phyloP scores from a whole-genome alignment of 2,113 vertebrate genomes.

The Chaetura pelagica region DNA sequence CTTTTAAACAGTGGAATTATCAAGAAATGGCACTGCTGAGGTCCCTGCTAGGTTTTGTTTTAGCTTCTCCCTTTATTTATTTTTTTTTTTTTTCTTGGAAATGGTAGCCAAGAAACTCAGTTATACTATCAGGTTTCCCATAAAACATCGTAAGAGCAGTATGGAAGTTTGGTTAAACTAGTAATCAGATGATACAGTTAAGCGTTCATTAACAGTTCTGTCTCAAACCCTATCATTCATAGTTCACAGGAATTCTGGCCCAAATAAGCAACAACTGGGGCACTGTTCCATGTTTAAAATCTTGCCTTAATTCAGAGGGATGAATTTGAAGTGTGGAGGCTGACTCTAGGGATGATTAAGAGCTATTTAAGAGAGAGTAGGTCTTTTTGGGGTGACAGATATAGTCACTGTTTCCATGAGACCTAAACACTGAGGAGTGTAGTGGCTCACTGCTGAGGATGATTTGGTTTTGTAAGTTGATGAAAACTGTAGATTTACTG shows the following conservation, averaged over 20 bases:
- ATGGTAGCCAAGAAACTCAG: neutral
- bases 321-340: neutral
- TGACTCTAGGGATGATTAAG: neutral
- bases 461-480: constrained; percentile 35
- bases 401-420: neutral
- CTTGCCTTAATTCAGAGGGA: neutral
- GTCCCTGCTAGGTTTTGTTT: neutral
- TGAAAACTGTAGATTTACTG: constrained; percentile 45
- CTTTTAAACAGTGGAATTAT: neutral
- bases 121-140: neutral
- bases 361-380: neutral
- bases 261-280: neutral
- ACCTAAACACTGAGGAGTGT: neutral
- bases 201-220: neutral
- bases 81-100: neutral
- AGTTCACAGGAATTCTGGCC: neutral
- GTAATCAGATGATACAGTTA: neutral
- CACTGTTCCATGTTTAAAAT: neutral
- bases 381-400: neutral
- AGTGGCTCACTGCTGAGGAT: constrained; percentile 5
- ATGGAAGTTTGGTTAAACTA: neutral
- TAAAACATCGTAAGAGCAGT: neutral
- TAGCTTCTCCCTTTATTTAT: neutral
- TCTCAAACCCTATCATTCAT: neutral
- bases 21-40: neutral